A percentile compares a stretch with the other conserved stretches of the same genome.
These are phyloP conservation scores for Lepus timidus DNA, from an alignment of 2,113 vertebrate species.

Conservation along the genomic window DNA sequence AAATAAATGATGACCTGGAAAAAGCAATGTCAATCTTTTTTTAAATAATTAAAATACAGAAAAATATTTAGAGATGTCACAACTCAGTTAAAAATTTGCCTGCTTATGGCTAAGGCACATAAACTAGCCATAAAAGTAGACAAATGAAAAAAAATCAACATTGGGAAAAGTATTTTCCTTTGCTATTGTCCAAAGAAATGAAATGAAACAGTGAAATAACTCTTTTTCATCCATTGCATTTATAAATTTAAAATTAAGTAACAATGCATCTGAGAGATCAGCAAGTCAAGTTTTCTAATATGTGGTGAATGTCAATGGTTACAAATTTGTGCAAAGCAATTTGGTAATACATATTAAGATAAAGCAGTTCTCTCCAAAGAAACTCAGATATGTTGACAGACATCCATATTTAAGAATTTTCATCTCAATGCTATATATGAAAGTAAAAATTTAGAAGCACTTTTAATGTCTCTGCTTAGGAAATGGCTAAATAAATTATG, in stretches of 20 bases:
- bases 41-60: constrained; percentile 19
- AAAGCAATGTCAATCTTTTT: not conserved
- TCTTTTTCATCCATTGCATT: not conserved
- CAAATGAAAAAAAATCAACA: constrained; percentile 21
- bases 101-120: not conserved
- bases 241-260: constrained; percentile 47
- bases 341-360: not conserved
- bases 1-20: constrained; percentile 2
- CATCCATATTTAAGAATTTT: not conserved
- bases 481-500: constrained; percentile 3
- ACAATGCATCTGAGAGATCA: not conserved
- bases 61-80: not conserved
- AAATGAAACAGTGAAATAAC: constrained; percentile 9
- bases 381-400: not conserved
- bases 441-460: not conserved
- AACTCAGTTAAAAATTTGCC: not conserved
- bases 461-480: not conserved
- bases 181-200: not conserved
- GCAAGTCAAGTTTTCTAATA: not conserved
- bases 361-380: not conserved
- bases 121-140: not conserved
- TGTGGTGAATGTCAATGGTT: not conserved
- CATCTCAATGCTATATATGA: constrained; percentile 11
- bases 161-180: constrained; percentile 24
- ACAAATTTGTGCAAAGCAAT: not conserved